These are phyloP conservation scores for Lasioglossum figueresi DNA, from an alignment of 2,888 invertebrate species.

Conservation along the genomic window DNA sequence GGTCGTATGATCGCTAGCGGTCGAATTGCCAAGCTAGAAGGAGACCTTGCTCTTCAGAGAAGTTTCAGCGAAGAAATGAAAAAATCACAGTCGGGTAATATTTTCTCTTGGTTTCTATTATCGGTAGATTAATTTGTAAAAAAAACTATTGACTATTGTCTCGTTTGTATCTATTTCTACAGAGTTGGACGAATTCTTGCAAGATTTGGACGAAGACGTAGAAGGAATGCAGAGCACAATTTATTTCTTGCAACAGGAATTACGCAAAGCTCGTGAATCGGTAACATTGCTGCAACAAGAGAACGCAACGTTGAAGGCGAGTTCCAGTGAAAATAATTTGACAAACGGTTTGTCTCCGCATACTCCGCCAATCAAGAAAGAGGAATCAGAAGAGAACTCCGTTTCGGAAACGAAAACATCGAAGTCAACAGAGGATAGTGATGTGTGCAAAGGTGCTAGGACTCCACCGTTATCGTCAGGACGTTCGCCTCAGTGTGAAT, in stretches of 20 bases:
- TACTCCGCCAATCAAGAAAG: conserved; percentile 80
- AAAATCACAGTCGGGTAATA: conserved; percentile 95
- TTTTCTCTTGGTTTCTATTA: not conserved
- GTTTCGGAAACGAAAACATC: conserved; percentile 58
- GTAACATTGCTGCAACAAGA: conserved; percentile 88
- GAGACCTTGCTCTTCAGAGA: conserved; percentile 97
- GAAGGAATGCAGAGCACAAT: conserved; percentile 99
- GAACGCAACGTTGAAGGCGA: conserved; percentile 77
- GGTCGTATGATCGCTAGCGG: conserved; percentile 98
- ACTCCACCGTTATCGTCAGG: conserved; percentile 78
- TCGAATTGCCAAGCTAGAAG: conserved; percentile 96
- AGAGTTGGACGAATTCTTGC: conserved; percentile 97
- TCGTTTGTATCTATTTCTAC: not conserved
- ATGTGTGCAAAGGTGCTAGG: conserved; percentile 79
- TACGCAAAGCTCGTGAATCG: conserved; percentile 92
- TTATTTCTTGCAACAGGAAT: conserved; percentile 95
- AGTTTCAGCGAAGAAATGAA: conserved; percentile 98
- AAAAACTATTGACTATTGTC: conserved; percentile 14
- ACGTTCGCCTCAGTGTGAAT: conserved; percentile 72
- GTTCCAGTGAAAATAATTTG: conserved; percentile 73
- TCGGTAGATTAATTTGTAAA: not conserved
- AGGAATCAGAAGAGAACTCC: conserved; percentile 66
- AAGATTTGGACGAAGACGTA: conserved; percentile 98
- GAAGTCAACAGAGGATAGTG: conserved; percentile 72
- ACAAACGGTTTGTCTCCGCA: conserved; percentile 81